phyloP scores from a whole-genome alignment of 2,113 vertebrate species.

The Meriones unguiculatus region DNA sequence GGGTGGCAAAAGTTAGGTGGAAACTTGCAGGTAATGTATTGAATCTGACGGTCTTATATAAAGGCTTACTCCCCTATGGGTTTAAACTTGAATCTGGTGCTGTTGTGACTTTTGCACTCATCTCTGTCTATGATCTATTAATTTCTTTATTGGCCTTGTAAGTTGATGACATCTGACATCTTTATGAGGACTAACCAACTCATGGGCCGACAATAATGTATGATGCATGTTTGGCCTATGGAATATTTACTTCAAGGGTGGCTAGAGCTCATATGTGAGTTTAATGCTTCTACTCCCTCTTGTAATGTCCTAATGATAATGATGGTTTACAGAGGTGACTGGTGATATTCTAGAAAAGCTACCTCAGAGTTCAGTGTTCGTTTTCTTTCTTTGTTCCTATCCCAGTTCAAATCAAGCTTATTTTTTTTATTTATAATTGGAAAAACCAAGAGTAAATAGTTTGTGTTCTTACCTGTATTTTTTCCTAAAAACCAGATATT shows the following conservation, averaged over 20 bases:
- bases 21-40: slow-evolving; percentile 15
- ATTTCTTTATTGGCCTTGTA: background rate
- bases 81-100: slow-evolving; percentile 79
- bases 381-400: background rate
- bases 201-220: slow-evolving; percentile 48
- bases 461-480: background rate
- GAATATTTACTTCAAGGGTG: slow-evolving; percentile 79
- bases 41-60: accelerated
- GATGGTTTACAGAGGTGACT: background rate
- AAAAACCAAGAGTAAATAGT: slow-evolving; percentile 18
- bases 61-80: background rate
- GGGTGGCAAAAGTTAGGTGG: background rate
- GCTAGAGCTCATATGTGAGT: slow-evolving; percentile 40
- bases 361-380: background rate
- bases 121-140: background rate
- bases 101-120: slow-evolving; percentile 51
- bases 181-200: background rate
- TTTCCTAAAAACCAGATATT: slow-evolving; percentile 15
- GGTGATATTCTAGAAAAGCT: background rate
- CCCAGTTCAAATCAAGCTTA: slow-evolving; percentile 18
- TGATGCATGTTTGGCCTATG: slow-evolving; percentile 60
- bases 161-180: slow-evolving; percentile 10
- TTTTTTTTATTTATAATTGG: slow-evolving; percentile 23
- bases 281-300: background rate
- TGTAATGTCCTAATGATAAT: background rate